Percentiles rank a stretch among this genome's conserved stretches.
Evolutionary conservation across 1,140 invertebrate genomes (phyloP).

Genomic region (Meloidogyne chitwoodi): DNA sequence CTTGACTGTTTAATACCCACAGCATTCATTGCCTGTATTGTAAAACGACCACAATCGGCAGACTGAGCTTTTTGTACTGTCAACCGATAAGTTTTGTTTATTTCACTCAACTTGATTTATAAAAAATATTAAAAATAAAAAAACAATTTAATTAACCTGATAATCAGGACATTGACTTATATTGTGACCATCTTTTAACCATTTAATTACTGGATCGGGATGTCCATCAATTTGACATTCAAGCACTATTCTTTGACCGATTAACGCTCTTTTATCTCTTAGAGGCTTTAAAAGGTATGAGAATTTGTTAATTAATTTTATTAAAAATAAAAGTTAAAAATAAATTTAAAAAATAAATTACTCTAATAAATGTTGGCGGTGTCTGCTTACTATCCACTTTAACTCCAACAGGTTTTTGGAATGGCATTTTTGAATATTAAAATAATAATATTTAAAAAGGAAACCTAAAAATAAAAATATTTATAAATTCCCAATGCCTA

Average conservation of each 20-base stretch:
- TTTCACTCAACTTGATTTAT: conserved; percentile 42
- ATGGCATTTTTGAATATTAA: conserved; percentile 19
- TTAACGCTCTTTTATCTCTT: conserved; percentile 53
- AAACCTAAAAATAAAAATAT: too few species aligned
- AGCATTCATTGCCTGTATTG: conserved; percentile 56
- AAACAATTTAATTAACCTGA: conserved; percentile 32
- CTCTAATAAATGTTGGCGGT: conserved; percentile 12
- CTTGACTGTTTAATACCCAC: conserved; percentile 59
- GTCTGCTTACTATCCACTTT: conserved; percentile 15
- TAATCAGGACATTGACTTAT: conserved; percentile 57
- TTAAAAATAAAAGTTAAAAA: too few species aligned
- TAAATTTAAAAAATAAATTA: neutral
- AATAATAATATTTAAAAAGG: too few species aligned
- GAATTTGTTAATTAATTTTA: too few species aligned
- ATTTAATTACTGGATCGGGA: conserved; percentile 52
- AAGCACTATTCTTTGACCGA: conserved; percentile 53
- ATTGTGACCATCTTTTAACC: conserved; percentile 54
- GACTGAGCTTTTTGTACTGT: conserved; percentile 43
- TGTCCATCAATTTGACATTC: conserved; percentile 58
- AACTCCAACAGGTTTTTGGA: conserved; percentile 9
- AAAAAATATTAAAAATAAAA: neutral
- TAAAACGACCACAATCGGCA: conserved; percentile 56
- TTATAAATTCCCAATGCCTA: too few species aligned
- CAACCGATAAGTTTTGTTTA: conserved; percentile 44
- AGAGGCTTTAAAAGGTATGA: conserved; percentile 45